Evolutionary conservation across 2,797 vertebrate species (phyloP).

Genomic region (Chrosomus eos): DNA sequence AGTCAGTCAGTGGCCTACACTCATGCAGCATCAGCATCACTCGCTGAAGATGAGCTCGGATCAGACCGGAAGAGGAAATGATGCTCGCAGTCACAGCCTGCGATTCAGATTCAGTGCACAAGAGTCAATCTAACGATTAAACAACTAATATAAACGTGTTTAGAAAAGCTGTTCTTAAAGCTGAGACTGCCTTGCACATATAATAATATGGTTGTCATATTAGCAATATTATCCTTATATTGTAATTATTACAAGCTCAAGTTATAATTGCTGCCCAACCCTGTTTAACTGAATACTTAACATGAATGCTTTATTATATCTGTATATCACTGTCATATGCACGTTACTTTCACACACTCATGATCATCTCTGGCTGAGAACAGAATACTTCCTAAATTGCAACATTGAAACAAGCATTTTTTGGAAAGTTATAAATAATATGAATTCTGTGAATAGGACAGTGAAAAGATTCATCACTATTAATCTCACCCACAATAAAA

Average conservation of each 20-base stretch:
- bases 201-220: neutral
- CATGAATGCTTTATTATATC: no score
- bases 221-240: neutral
- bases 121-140: neutral
- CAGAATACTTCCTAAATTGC: no score
- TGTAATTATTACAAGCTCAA: neutral
- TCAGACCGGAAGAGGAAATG: neutral
- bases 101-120: neutral
- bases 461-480: no score
- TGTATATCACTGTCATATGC: no score
- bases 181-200: neutral
- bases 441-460: no score
- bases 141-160: neutral
- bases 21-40: slow-evolving; percentile 20
- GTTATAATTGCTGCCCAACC: neutral
- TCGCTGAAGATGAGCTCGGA: neutral
- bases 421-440: no score
- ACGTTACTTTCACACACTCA: no score
- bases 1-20: slow-evolving; percentile 2
- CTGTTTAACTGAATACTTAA: neutral
- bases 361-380: no score
- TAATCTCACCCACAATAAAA: no score
- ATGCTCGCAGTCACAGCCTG: neutral
- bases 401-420: no score
- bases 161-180: neutral